phyloP scores from a whole-genome alignment of 2,113 vertebrate genomes.

The Spilogale gracilis region DNA sequence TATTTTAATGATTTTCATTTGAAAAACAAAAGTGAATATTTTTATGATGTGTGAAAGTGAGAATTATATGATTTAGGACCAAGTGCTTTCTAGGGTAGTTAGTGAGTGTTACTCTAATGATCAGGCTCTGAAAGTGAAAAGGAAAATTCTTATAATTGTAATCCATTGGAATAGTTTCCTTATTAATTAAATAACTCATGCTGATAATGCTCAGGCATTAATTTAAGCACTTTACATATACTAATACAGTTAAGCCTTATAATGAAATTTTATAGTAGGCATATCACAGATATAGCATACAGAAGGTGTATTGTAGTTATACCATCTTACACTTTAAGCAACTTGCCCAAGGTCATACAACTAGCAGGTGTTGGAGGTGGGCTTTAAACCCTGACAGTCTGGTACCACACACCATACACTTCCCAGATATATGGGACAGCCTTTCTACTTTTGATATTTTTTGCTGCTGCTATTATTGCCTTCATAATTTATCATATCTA shows the following conservation, averaged over 20 bases:
- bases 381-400: neutral
- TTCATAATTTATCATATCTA: neutral
- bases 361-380: neutral
- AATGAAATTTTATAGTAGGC: neutral
- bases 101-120: neutral
- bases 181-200: neutral
- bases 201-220: neutral
- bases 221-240: neutral
- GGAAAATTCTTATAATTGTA: neutral
- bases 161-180: neutral
- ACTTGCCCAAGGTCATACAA: neutral
- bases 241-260: neutral
- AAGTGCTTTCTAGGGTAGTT: neutral
- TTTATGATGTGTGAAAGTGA: neutral
- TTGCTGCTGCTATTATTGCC: neutral
- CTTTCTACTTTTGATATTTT: neutral
- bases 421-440: no score
- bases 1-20: neutral
- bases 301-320: neutral
- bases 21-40: neutral
- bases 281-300: neutral
- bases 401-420: neutral
- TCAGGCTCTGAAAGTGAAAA: neutral
- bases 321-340: neutral
- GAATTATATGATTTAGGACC: neutral